Evolutionary conservation across 2,113 vertebrate genomes (phyloP).

Genomic region (Sialia sialis): DNA sequence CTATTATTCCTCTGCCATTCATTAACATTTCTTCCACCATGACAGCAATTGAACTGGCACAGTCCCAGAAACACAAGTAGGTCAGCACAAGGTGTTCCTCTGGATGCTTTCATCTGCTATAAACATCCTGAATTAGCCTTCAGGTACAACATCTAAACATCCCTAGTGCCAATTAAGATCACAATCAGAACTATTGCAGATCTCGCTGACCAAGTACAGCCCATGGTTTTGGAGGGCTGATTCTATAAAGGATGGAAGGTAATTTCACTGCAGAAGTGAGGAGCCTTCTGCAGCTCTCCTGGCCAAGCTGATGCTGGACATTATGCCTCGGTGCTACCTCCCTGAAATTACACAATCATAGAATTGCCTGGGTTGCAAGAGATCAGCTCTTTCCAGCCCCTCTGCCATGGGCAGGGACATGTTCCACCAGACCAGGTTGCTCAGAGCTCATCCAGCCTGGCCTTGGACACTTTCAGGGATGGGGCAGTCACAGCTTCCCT

Average conservation of each 20-base stretch:
- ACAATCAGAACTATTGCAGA: background rate
- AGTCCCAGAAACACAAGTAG: slow-evolving; percentile 48
- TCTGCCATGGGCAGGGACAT: background rate
- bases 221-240: background rate
- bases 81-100: slow-evolving; percentile 70
- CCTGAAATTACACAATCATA: background rate
- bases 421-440: background rate
- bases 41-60: slow-evolving; percentile 61
- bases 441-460: background rate
- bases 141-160: slow-evolving; percentile 41
- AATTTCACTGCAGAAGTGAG: background rate
- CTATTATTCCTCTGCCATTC: slow-evolving; percentile 16
- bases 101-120: slow-evolving; percentile 28
- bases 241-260: background rate
- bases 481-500: background rate
- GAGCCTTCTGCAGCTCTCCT: background rate
- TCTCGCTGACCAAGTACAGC: background rate
- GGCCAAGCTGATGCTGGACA: background rate
- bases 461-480: background rate
- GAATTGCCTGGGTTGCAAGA: background rate
- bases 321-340: background rate
- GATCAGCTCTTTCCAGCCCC: background rate
- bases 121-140: slow-evolving; percentile 66
- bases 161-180: slow-evolving; percentile 44
- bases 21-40: slow-evolving; percentile 42